Conservation (phyloP, 2,888 invertebrate species). For the Protonemura montana region DNA sequence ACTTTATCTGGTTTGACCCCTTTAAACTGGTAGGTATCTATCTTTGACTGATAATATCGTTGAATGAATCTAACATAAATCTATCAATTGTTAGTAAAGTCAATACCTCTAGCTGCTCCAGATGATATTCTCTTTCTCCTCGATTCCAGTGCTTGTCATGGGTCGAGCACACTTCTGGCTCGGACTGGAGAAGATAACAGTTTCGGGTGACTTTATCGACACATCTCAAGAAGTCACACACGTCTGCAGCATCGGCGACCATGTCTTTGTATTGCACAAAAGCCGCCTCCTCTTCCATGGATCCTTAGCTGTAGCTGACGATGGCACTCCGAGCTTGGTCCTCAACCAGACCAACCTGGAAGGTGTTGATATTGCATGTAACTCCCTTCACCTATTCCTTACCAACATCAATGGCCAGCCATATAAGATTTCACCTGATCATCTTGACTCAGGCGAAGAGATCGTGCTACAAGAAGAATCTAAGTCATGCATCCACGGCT, state of each 20-base stretch:
- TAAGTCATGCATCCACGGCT: slow-evolving; percentile 72
- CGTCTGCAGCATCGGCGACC: slow-evolving; percentile 60
- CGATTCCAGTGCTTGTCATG: slow-evolving; percentile 40
- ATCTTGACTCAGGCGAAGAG: slow-evolving; percentile 67
- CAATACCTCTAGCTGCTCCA: not conserved
- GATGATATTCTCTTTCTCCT: not conserved
- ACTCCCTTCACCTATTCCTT: slow-evolving; percentile 67
- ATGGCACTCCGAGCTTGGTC: slow-evolving; percentile 15
- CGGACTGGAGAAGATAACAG: slow-evolving; percentile 55
- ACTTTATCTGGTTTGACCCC: not conserved
- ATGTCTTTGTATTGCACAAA: slow-evolving; percentile 60
- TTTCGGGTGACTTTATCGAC: slow-evolving; percentile 54
- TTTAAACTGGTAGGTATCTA: not conserved
- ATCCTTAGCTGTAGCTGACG: slow-evolving; percentile 52
- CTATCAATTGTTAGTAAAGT: not conserved
- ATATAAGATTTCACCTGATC: slow-evolving; percentile 64
- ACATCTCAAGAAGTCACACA: slow-evolving; percentile 57
- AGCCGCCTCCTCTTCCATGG: slow-evolving; percentile 60
- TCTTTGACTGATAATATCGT: not conserved
- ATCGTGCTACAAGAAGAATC: slow-evolving; percentile 70
- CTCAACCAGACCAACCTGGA: slow-evolving; percentile 60
- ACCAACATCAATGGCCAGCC: slow-evolving; percentile 70
- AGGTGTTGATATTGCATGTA: slow-evolving; percentile 70
- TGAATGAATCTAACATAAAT: not conserved
- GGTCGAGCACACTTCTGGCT: slow-evolving; percentile 55